These are phyloP conservation scores for Danio jaintianensis DNA, from an alignment of 2,797 vertebrate species.

Conservation along the genomic window DNA sequence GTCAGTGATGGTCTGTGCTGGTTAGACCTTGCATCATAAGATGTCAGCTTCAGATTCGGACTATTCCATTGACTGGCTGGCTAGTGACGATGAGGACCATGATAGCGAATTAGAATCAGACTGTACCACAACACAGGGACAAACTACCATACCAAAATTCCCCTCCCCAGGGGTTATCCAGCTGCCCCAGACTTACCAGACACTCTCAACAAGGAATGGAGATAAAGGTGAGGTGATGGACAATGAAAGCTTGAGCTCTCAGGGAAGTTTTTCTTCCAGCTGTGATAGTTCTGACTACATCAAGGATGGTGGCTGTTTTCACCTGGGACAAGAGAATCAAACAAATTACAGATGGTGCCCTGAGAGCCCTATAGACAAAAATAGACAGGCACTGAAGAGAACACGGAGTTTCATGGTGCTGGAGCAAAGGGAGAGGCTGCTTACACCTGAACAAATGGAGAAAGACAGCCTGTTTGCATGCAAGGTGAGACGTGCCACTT, in stretches of 20 bases:
- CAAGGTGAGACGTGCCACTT: slow-evolving; percentile 75
- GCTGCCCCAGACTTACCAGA: slow-evolving; percentile 39
- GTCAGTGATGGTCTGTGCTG: slow-evolving; percentile 81
- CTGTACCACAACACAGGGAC: slow-evolving; percentile 54
- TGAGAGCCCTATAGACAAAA: slow-evolving; percentile 62
- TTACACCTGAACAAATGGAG: slow-evolving; percentile 65
- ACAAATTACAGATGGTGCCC: slow-evolving; percentile 45
- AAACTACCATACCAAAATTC: slow-evolving; percentile 59
- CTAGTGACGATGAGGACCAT: slow-evolving; percentile 79
- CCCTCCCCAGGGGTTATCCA: slow-evolving; percentile 56
- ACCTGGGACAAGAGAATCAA: slow-evolving; percentile 53
- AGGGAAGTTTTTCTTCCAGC: slow-evolving; percentile 65
- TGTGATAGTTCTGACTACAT: slow-evolving; percentile 61
- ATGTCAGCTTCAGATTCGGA: slow-evolving; percentile 85
- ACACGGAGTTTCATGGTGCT: slow-evolving; percentile 61
- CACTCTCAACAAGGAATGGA: slow-evolving; percentile 59
- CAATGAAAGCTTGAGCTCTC: slow-evolving; percentile 61
- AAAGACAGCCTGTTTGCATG: slow-evolving; percentile 72
- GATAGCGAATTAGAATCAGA: slow-evolving; percentile 73
- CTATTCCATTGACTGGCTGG: slow-evolving; percentile 84
- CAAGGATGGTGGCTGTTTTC: slow-evolving; percentile 62
- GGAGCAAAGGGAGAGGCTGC: slow-evolving; percentile 66
- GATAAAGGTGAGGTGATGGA: slow-evolving; percentile 57
- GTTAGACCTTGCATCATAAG: slow-evolving; percentile 76
- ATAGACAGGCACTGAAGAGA: slow-evolving; percentile 74